A percentile compares a stretch with the other conserved stretches of the same genome.
These are phyloP conservation scores for Sebastes itinus DNA, from an alignment of 2,797 vertebrate species.

Conservation along the genomic window DNA sequence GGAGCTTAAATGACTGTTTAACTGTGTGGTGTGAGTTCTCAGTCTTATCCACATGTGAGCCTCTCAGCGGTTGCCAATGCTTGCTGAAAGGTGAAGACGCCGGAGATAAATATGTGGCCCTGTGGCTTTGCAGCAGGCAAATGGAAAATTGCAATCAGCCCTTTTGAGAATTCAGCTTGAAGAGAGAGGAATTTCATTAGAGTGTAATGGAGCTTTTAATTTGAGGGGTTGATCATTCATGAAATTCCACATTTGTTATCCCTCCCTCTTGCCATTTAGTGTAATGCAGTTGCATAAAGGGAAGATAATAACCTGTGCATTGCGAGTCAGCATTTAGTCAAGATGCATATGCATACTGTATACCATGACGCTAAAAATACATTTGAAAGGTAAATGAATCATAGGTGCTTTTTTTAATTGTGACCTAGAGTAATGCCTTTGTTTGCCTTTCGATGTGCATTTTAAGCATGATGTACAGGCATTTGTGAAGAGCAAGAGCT, in stretches of 20 bases:
- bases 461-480: background rate
- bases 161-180: conserved; percentile 66
- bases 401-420: background rate
- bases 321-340: conserved; percentile 26
- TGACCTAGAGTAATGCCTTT: background rate
- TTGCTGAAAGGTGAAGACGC: conserved; percentile 48
- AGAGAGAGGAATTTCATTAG: conserved; percentile 74
- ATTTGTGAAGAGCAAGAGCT: conserved; percentile 1
- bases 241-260: conserved; percentile 76
- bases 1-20: conserved; percentile 48
- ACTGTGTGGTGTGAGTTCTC: conserved; percentile 36
- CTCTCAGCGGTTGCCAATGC: conserved; percentile 29
- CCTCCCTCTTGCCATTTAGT: conserved; percentile 55
- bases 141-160: conserved; percentile 63
- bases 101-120: conserved; percentile 47
- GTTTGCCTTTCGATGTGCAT: background rate
- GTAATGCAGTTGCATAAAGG: conserved; percentile 40
- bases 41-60: conserved; percentile 21
- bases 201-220: conserved; percentile 81
- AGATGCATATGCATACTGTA: background rate
- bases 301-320: conserved; percentile 50
- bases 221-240: conserved; percentile 76
- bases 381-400: background rate
- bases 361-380: background rate
- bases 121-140: conserved; percentile 55